Evolutionary conservation across 2,888 invertebrate species (phyloP).

Genomic region (Willowsia nigromaculata): DNA sequence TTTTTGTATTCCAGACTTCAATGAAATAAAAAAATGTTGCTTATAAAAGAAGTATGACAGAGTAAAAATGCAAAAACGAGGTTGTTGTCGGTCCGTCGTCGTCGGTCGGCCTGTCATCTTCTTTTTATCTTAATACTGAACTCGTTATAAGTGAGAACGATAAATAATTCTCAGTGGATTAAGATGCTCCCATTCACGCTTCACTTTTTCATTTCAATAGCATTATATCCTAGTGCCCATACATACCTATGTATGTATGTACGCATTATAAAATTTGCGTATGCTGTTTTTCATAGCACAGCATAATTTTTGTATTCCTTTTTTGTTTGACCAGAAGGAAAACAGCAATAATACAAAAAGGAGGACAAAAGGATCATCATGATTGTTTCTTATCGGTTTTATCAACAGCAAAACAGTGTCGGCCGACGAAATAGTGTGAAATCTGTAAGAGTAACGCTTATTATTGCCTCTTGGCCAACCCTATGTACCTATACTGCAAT

Average conservation of each 20-base stretch:
- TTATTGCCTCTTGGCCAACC: neutral
- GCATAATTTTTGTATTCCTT: neutral
- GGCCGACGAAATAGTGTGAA: constrained; percentile 33
- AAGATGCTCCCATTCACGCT: constrained; percentile 57
- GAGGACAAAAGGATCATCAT: constrained; percentile 47
- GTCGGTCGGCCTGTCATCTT: constrained; percentile 6
- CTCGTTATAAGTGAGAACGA: constrained; percentile 50
- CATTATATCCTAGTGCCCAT: neutral
- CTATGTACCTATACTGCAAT: constrained; percentile 17
- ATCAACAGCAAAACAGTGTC: constrained; percentile 31
- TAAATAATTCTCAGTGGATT: constrained; percentile 53
- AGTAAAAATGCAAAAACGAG: neutral
- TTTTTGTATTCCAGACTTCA: neutral
- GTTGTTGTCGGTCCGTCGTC: constrained; percentile 8
- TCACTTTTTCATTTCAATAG: constrained; percentile 9
- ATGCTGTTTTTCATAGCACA: no score
- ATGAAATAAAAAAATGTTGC: neutral
- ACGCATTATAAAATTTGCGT: no score
- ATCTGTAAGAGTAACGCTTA: constrained; percentile 21
- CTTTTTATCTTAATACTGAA: constrained; percentile 21
- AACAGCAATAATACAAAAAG: constrained; percentile 31
- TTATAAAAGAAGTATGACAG: neutral
- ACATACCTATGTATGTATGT: no score
- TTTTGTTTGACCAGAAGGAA: constrained; percentile 37
- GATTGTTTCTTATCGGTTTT: constrained; percentile 27